Conservation (phyloP, 92 coral and sea anemone genomes). For the Palythoa caribaeorum region DNA sequence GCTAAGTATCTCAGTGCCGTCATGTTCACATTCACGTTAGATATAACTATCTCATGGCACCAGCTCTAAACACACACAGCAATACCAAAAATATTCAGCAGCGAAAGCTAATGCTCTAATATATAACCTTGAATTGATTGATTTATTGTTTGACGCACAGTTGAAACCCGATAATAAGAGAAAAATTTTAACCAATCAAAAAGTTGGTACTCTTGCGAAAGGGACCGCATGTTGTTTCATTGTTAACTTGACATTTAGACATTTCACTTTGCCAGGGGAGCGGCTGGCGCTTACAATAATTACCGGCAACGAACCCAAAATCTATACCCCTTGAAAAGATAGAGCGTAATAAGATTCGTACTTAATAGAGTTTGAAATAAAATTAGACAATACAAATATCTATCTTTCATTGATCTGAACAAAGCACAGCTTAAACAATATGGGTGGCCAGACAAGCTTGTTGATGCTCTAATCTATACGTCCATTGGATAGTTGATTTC, state of each 20-base stretch:
- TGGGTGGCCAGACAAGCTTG: slow-evolving; percentile 41
- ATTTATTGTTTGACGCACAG: slow-evolving; percentile 78
- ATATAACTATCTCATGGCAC: slow-evolving; percentile 45
- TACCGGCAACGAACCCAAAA: neutral
- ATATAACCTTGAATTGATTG: slow-evolving; percentile 82
- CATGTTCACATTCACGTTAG: slow-evolving; percentile 1
- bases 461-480: slow-evolving; percentile 29
- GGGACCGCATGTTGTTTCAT: slow-evolving; percentile 31
- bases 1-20: neutral
- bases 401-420: slow-evolving; percentile 1
- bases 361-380: neutral
- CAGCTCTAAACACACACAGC: neutral
- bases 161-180: slow-evolving; percentile 75
- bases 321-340: slow-evolving; percentile 20
- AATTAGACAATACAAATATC: neutral
- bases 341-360: neutral
- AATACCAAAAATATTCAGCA: slow-evolving; percentile 25
- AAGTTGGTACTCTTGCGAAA: slow-evolving; percentile 10
- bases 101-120: slow-evolving; percentile 84
- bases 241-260: slow-evolving; percentile 22
- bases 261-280: neutral
- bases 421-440: neutral
- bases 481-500: slow-evolving; percentile 26
- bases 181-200: slow-evolving; percentile 36
- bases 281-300: neutral